A percentile compares a stretch with the other conserved stretches of the same genome.
These are phyloP conservation scores for Pavo muticus DNA, from an alignment of 2,113 vertebrate genomes.

Conservation along the genomic window DNA sequence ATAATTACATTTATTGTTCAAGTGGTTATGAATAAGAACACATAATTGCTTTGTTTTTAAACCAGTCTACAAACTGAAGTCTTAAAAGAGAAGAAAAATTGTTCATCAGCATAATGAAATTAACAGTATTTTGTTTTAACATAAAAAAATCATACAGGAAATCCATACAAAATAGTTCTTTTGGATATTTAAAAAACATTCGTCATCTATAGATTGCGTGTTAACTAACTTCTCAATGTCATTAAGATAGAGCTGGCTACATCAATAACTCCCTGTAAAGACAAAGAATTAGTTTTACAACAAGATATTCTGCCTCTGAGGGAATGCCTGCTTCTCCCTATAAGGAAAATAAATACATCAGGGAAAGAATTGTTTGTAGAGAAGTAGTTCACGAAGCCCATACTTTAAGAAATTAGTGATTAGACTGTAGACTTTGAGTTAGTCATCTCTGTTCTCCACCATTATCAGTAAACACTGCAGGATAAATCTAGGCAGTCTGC, in stretches of 20 bases:
- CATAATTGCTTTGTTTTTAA: background rate
- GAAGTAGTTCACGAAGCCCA: background rate
- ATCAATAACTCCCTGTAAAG: background rate
- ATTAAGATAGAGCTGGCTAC: background rate
- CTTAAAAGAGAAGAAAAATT: background rate
- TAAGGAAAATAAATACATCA: background rate
- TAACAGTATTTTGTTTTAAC: background rate
- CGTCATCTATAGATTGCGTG: background rate
- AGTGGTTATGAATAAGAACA: background rate
- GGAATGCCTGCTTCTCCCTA: background rate
- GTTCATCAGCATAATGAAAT: background rate
- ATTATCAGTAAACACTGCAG: background rate
- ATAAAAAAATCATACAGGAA: background rate
- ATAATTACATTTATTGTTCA: background rate
- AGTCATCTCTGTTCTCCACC: background rate
- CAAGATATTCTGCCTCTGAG: background rate
- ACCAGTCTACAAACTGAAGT: background rate
- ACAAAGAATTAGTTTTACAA: background rate
- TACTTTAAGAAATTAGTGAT: background rate
- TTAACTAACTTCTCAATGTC: background rate
- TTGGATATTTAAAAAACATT: background rate
- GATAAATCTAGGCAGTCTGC: accelerated
- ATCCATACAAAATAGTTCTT: background rate
- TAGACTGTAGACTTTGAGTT: background rate
- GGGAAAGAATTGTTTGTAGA: background rate